A percentile compares a stretch with the other conserved stretches of the same genome.
Conservation (phyloP, 1,140 invertebrate genomes). For the Drosophila quadrilineata region DNA sequence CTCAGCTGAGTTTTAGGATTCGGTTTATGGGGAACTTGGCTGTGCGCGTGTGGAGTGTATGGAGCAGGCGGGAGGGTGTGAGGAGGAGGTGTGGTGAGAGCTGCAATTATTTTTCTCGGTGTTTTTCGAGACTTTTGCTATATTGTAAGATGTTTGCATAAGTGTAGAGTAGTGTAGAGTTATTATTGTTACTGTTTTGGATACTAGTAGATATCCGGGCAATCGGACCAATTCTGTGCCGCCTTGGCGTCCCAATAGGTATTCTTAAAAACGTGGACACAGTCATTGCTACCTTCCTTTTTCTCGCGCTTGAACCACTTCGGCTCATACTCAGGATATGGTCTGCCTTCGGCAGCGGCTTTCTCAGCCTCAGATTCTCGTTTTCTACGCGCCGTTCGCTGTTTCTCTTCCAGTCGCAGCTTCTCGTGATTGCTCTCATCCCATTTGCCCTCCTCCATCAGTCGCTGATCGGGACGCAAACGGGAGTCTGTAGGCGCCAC, state of each 20-base stretch:
- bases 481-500: slow-evolving; percentile 98
- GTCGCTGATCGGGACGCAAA: slow-evolving; percentile 95
- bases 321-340: slow-evolving; percentile 90
- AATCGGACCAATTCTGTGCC: slow-evolving; percentile 92
- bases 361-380: slow-evolving; percentile 91
- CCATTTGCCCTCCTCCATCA: slow-evolving; percentile 98
- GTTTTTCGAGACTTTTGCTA: slow-evolving; percentile 36
- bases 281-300: slow-evolving; percentile 89
- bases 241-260: slow-evolving; percentile 97
- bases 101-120: no score
- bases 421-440: slow-evolving; percentile 98
- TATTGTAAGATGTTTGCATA: slow-evolving; percentile 31
- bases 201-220: slow-evolving; percentile 96
- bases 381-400: slow-evolving; percentile 87
- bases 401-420: slow-evolving; percentile 94
- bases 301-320: slow-evolving; percentile 95
- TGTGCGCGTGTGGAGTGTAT: no score
- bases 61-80: no score
- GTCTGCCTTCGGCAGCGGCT: slow-evolving; percentile 87
- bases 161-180: no score
- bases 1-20: no score
- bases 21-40: background rate
- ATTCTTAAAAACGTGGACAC: slow-evolving; percentile 92
- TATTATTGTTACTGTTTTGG: no score
- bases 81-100: no score